A percentile compares a stretch with the other conserved stretches of the same genome.
Conservation (phyloP, 2,797 vertebrate genomes). For the Diceros bicornis region DNA sequence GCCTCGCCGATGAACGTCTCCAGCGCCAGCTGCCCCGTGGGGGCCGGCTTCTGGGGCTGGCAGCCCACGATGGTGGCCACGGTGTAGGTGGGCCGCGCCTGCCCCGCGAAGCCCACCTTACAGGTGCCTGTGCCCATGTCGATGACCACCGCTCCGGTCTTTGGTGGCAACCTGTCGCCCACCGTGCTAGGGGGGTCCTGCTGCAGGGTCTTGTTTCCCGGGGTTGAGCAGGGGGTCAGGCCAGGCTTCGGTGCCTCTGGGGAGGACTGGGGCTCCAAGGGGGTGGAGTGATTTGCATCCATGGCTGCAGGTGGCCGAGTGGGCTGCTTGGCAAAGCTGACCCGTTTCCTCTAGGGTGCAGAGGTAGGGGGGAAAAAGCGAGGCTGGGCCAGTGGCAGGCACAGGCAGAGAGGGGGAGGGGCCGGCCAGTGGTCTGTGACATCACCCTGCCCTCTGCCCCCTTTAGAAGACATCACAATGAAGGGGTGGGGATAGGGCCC, state of each 20-base stretch:
- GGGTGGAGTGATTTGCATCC: background rate
- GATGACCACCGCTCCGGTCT: slow-evolving; percentile 60
- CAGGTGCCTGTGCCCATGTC: slow-evolving; percentile 79
- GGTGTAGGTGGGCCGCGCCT: slow-evolving; percentile 67
- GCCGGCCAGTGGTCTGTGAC: background rate
- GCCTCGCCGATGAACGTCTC: too few relatives aligned
- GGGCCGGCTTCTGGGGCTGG: too few relatives aligned
- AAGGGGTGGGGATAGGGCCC: background rate
- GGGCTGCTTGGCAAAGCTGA: background rate
- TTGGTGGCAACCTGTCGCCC: background rate
- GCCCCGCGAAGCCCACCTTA: slow-evolving; percentile 81
- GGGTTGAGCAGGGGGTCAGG: background rate
- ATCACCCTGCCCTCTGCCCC: background rate
- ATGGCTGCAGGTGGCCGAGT: background rate
- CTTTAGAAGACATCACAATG: slow-evolving; percentile 54
- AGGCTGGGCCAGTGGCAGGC: background rate
- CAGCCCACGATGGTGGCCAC: slow-evolving; percentile 58
- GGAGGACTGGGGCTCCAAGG: background rate
- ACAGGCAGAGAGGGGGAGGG: too few relatives aligned
- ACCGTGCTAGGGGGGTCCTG: background rate
- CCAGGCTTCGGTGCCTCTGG: too few relatives aligned
- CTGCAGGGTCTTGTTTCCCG: background rate
- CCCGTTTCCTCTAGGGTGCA: background rate
- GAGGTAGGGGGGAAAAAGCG: background rate
- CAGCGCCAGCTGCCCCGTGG: too few relatives aligned